Percentiles rank a stretch among this genome's conserved stretches.
These are phyloP conservation scores for Taxidea taxus DNA, from an alignment of 2,113 vertebrate species.

Conservation along the genomic window DNA sequence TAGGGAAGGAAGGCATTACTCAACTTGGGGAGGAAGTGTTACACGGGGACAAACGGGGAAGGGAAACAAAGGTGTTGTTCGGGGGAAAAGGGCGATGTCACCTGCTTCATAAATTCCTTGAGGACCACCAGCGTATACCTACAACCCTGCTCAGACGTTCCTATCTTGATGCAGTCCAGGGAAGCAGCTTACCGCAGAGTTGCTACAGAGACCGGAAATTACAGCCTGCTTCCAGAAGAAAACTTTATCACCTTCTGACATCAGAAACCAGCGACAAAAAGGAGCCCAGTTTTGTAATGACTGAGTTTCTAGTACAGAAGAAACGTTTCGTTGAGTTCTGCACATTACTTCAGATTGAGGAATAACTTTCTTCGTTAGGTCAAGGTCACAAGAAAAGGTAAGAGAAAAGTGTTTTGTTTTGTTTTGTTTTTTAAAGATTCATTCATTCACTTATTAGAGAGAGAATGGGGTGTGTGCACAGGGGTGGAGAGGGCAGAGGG, in stretches of 20 bases:
- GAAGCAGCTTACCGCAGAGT: not conserved
- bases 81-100: not conserved
- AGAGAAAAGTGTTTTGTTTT: not conserved
- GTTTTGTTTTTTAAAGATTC: not conserved
- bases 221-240: not conserved
- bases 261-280: not conserved
- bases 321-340: not conserved
- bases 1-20: not conserved
- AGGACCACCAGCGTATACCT: not conserved
- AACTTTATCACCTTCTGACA: not conserved
- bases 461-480: fast-evolving
- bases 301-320: not conserved
- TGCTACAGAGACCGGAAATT: not conserved
- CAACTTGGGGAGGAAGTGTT: not conserved
- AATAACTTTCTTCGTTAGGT: not conserved
- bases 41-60: not conserved
- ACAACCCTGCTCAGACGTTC: not conserved
- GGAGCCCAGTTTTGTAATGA: not conserved
- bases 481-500: not conserved
- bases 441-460: not conserved
- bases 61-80: not conserved
- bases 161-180: not conserved
- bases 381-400: not conserved
- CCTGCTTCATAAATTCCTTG: not conserved
- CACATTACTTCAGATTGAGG: not conserved